A percentile compares a stretch with the other conserved stretches of the same genome.
Conservation (phyloP, 1,140 invertebrate species). For the Drosophila ercepeae region DNA sequence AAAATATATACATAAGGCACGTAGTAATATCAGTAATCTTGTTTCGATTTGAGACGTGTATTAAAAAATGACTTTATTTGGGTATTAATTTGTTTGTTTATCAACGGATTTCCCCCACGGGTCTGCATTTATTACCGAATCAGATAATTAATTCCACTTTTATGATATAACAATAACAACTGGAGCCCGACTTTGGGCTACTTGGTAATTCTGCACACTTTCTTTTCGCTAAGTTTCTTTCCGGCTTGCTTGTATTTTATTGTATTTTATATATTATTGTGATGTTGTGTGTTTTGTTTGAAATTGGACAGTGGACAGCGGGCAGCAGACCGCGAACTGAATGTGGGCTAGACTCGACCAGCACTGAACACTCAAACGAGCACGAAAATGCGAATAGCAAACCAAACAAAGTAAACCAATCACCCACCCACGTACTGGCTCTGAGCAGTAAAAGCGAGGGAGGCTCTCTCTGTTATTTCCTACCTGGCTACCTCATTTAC, state of each 20-base stretch:
- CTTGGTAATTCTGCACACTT: conserved; percentile 59
- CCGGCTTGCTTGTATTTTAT: conserved; percentile 33
- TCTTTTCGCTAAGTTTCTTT: conserved; percentile 51
- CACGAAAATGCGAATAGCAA: conserved; percentile 63
- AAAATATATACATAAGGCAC: conserved; percentile 8
- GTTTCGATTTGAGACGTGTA: conserved; percentile 16
- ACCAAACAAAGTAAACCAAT: conserved; percentile 33
- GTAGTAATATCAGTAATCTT: conserved; percentile 4
- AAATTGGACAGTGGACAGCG: conserved; percentile 34
- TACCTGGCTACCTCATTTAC: neutral
- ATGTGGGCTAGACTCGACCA: conserved; percentile 56
- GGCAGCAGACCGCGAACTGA: conserved; percentile 49
- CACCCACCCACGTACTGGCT: conserved; percentile 44
- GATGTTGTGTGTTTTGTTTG: too few relatives aligned
- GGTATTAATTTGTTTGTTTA: conserved; percentile 31
- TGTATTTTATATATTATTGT: too few relatives aligned
- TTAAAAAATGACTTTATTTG: conserved; percentile 1
- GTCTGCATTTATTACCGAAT: conserved; percentile 49
- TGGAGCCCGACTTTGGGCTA: conserved; percentile 19
- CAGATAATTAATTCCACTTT: conserved; percentile 44
- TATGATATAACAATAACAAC: conserved; percentile 24
- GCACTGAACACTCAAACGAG: conserved; percentile 57
- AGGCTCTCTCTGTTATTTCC: neutral
- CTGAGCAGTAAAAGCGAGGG: conserved; percentile 35
- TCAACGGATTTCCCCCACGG: conserved; percentile 9